Conservation (phyloP, 2,797 vertebrate genomes). For the Myotis pilosus region DNA sequence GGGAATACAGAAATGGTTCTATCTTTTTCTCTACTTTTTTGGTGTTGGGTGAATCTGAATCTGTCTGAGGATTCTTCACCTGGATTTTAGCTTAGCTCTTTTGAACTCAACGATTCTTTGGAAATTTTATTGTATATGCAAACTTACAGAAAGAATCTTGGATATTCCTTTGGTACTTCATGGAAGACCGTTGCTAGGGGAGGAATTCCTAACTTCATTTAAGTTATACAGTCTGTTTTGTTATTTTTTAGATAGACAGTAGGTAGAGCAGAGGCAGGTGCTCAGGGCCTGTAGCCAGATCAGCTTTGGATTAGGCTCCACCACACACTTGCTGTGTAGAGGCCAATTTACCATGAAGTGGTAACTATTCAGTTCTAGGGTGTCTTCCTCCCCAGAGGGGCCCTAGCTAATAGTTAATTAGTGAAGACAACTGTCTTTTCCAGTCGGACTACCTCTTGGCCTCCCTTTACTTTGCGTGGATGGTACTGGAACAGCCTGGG, state of each 20-base stretch:
- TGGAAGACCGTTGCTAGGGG: background rate
- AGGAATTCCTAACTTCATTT: background rate
- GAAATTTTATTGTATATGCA: background rate
- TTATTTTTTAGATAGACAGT: background rate
- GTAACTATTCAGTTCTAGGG: background rate
- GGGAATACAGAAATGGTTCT: background rate
- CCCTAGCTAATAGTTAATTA: background rate
- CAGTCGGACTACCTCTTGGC: background rate
- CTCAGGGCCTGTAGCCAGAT: background rate
- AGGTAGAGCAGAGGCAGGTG: background rate
- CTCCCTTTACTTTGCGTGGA: background rate
- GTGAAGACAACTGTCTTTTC: background rate
- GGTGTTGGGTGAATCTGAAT: background rate
- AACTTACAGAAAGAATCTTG: background rate
- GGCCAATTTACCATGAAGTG: background rate
- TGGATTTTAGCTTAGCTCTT: background rate
- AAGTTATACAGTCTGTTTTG: background rate
- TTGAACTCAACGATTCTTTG: background rate
- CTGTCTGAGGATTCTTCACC: slow-evolving; percentile 2
- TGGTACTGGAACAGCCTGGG: background rate
- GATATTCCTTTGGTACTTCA: background rate
- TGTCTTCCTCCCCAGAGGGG: background rate
- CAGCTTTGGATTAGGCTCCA: background rate
- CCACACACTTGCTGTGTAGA: background rate
- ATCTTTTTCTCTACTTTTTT: background rate